Evolutionary conservation across 2,888 invertebrate species (phyloP).

Genomic region (Bombyx huttoni): DNA sequence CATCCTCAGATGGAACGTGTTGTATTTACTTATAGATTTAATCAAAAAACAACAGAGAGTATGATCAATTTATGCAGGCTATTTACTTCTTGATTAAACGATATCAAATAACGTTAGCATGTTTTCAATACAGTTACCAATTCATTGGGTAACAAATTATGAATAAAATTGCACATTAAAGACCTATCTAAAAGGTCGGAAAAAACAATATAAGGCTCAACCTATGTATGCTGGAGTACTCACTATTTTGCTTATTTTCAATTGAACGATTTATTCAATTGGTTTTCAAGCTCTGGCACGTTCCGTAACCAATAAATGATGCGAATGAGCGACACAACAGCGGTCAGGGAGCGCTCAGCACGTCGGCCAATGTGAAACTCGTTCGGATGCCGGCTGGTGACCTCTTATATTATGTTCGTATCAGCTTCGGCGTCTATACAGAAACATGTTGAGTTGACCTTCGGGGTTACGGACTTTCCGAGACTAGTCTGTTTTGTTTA

Average conservation of each 20-base stretch:
- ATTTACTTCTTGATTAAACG: too few relatives aligned
- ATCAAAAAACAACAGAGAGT: too few relatives aligned
- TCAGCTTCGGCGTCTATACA: slow-evolving; percentile 8
- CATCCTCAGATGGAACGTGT: too few relatives aligned
- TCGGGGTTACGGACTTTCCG: slow-evolving; percentile 11
- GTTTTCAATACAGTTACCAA: too few relatives aligned
- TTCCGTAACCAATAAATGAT: slow-evolving; percentile 38
- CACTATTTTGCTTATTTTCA: slow-evolving; percentile 68
- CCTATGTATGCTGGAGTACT: slow-evolving; percentile 24
- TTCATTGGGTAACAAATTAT: too few relatives aligned
- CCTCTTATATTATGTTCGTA: slow-evolving; percentile 23
- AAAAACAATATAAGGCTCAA: too few relatives aligned
- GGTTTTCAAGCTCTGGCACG: slow-evolving; percentile 49
- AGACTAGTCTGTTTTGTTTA: background rate
- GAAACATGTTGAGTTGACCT: slow-evolving; percentile 10
- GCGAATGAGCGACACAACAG: slow-evolving; percentile 10
- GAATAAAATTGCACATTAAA: too few relatives aligned
- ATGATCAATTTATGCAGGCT: too few relatives aligned
- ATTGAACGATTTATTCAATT: slow-evolving; percentile 68
- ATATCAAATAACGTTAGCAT: too few relatives aligned
- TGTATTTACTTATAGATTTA: too few relatives aligned
- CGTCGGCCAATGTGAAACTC: slow-evolving; percentile 45
- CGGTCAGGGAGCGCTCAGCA: slow-evolving; percentile 32
- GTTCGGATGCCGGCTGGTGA: slow-evolving; percentile 27
- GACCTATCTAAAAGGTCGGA: too few relatives aligned